These are phyloP conservation scores for Drosophila mimetica DNA, from an alignment of 2,888 invertebrate genomes.

Conservation along the genomic window DNA sequence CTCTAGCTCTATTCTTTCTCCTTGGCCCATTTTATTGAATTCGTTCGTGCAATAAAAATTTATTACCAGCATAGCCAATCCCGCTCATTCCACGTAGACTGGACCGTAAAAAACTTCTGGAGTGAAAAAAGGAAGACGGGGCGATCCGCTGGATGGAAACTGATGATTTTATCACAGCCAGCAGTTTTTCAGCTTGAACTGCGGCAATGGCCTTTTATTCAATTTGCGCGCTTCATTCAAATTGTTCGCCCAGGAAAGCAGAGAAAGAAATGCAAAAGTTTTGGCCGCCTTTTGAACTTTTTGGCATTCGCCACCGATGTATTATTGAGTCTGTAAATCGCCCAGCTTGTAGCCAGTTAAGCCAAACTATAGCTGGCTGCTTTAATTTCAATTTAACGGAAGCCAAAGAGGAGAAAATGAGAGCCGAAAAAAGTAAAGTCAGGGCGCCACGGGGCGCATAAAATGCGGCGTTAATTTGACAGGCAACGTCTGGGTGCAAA, in stretches of 20 bases:
- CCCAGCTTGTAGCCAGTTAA: conserved; percentile 33
- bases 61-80: conserved; percentile 47
- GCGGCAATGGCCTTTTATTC: conserved; percentile 68
- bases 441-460: conserved; percentile 15
- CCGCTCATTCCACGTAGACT: conserved; percentile 16
- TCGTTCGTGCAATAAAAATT: conserved; percentile 69
- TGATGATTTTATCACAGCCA: conserved; percentile 68
- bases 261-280: conserved; percentile 37
- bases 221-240: conserved; percentile 70
- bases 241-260: conserved; percentile 47
- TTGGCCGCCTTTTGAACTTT: conserved; percentile 65
- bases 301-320: conserved; percentile 56
- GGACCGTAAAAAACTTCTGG: conserved; percentile 14
- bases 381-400: conserved; percentile 36
- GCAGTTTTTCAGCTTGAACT: conserved; percentile 70
- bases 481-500: conserved; percentile 24
- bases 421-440: conserved; percentile 20
- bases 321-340: conserved; percentile 40
- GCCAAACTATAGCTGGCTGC: conserved; percentile 24
- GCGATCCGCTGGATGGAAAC: conserved; percentile 40
- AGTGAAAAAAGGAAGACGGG: conserved; percentile 25
- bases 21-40: conserved; percentile 60
- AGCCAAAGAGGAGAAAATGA: conserved; percentile 9
- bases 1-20: conserved; percentile 21
- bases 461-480: conserved; percentile 47